phyloP scores from a whole-genome alignment of 2,888 invertebrate species.

The Zygogramma bicolorata region DNA sequence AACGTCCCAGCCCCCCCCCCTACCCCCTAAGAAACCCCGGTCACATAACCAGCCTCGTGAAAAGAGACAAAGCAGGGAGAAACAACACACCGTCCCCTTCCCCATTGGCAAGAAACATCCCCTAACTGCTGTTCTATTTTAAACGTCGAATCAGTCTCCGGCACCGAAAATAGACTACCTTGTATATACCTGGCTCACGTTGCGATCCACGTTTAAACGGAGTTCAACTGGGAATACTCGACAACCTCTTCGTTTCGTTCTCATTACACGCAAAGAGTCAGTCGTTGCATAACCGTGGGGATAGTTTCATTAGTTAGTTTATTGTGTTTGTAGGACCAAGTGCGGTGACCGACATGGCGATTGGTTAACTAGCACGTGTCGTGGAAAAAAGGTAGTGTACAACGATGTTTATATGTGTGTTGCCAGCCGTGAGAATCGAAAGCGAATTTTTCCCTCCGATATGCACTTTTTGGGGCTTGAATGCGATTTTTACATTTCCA shows the following conservation, averaged over 20 bases:
- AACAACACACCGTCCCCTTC: background rate
- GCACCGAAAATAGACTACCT: background rate
- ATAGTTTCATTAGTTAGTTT: background rate
- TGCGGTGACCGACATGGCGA: background rate
- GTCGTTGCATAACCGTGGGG: background rate
- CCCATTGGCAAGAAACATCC: background rate
- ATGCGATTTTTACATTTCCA: too few species aligned
- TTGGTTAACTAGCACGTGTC: background rate
- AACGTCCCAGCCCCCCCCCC: background rate
- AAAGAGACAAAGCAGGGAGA: background rate
- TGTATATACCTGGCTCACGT: constrained; percentile 4
- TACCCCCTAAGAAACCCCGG: background rate
- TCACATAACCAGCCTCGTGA: background rate
- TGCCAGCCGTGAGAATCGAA: too few species aligned
- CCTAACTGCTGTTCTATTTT: background rate
- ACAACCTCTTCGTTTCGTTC: background rate
- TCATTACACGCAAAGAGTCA: background rate
- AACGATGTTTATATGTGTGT: background rate
- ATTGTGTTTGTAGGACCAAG: background rate
- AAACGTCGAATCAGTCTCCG: background rate
- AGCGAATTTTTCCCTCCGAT: too few species aligned
- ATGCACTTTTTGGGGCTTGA: too few species aligned
- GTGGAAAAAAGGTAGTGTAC: background rate
- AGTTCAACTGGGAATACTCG: background rate
- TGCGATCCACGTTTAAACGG: constrained; percentile 9